Evolutionary conservation across 2,797 vertebrate genomes (phyloP), one percentile per base, ranked within the genome.

Genomic region (Perodicticus potto): DNA sequence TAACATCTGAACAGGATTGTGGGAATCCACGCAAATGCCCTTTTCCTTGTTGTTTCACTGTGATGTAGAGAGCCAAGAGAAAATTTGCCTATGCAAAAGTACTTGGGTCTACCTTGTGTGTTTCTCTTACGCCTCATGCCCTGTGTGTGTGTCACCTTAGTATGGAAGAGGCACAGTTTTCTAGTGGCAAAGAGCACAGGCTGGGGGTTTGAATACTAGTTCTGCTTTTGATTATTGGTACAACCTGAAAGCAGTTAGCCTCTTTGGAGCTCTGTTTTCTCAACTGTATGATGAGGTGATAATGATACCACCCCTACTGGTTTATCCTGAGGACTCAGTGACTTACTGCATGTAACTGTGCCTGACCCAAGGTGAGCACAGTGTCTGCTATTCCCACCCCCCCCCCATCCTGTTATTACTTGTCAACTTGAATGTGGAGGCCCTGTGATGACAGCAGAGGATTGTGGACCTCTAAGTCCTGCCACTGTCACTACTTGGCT

Each of bases 131-230:
- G n/a, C 55, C 6, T 43, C 4, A 4, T 55, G 32, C n/a, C 10
- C 0, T 43, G 0, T 0, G 0, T 13, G 0, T 13, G 0, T 5
- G 27, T 76, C 80, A 61, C 55, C 40, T 37, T 73, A 37, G 20
- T 32, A 0, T 13, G 25, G 69, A 61, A 85, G 55, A 74, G 53
- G n/a, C 45, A 2, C 13, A 40, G 37, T 77, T 49, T 7, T 13
- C 12, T 4, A 8, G 17, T 20, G 59, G 13, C n/a, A 4, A 5
- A 67, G 77, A 25, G 5, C 53, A 32, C 9, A 70, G 7, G 19
- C 2, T 45, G 55, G 69, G 53, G 40, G n/a, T 61, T 37, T 69
- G 53, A 88, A 14, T 49, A 43, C 53, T 57, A 20, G 3, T 34
- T 70, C 59, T 57, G 59, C 57, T 7, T 34, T 84, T 78, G 78